A percentile compares a stretch with the other conserved stretches of the same genome.
phyloP scores from a whole-genome alignment of 2,888 invertebrate genomes.

The Formica aserva region DNA sequence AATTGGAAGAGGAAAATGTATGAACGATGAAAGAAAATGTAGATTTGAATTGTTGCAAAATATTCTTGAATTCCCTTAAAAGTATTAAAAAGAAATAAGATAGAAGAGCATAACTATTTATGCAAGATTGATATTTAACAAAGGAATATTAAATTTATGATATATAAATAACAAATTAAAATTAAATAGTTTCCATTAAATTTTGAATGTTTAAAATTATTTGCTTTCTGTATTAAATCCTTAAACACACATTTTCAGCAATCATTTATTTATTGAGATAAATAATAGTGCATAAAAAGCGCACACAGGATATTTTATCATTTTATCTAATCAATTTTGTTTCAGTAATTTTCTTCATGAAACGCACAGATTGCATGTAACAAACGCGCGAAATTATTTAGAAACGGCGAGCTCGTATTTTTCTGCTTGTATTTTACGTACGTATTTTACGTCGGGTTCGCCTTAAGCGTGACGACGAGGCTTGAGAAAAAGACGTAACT shows the following conservation, averaged over 20 bases:
- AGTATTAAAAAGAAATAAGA: not conserved
- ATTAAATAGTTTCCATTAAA: not conserved
- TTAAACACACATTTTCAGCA: not conserved
- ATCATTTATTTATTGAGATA: not conserved
- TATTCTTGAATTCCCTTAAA: not conserved
- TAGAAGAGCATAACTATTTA: not conserved
- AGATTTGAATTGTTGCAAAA: not conserved
- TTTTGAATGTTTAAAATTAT: not conserved
- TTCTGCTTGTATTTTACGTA: not conserved
- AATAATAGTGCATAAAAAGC: not conserved
- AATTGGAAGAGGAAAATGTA: not conserved
- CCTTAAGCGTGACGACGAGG: not conserved
- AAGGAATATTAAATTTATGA: not conserved
- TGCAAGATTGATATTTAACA: not conserved
- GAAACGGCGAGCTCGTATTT: not conserved
- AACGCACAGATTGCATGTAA: conserved; percentile 6
- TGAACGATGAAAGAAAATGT: not conserved
- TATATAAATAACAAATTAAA: not conserved
- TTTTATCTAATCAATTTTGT: not conserved
- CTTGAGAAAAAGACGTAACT: conserved; percentile 11
- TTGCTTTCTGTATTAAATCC: not conserved
- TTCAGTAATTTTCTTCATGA: not conserved
- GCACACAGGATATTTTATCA: not conserved
- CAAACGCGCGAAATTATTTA: conserved; percentile 22
- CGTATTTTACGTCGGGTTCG: not conserved